phyloP scores from a whole-genome alignment of 2,113 vertebrate species.

The Girardinichthys multiradiatus region DNA sequence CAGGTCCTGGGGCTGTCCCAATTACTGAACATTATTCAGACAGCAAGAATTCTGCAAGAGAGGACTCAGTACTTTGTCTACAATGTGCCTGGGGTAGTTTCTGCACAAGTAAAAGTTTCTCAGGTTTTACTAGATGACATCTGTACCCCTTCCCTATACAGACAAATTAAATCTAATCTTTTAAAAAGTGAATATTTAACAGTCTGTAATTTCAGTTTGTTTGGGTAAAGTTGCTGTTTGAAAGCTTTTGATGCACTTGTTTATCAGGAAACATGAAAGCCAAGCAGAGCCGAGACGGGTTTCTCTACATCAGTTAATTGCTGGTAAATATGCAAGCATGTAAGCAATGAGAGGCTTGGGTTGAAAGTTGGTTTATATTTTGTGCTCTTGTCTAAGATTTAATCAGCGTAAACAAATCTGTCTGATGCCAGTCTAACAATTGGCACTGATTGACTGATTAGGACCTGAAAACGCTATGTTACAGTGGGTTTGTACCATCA shows the following conservation, averaged over 20 bases:
- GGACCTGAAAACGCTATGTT: not conserved
- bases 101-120: not conserved
- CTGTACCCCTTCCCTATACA: not conserved
- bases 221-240: not conserved
- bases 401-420: constrained; percentile 4
- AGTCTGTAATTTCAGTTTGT: not conserved
- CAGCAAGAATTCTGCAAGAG: constrained; percentile 1
- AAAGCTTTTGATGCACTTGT: not conserved
- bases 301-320: not conserved
- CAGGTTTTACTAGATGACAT: not conserved
- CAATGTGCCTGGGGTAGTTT: not conserved
- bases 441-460: not conserved
- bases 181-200: not conserved
- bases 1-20: constrained; percentile 37
- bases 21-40: constrained; percentile 15
- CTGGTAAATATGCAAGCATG: not conserved
- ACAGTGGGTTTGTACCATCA: not conserved
- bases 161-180: not conserved
- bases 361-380: not conserved
- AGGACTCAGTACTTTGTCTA: not conserved
- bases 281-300: not conserved
- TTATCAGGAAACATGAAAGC: not conserved
- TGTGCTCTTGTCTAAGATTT: not conserved
- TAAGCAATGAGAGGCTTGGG: not conserved
- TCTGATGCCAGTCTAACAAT: not conserved